Conservation (phyloP, 2,113 vertebrate species). For the Dromaius novaehollandiae region DNA sequence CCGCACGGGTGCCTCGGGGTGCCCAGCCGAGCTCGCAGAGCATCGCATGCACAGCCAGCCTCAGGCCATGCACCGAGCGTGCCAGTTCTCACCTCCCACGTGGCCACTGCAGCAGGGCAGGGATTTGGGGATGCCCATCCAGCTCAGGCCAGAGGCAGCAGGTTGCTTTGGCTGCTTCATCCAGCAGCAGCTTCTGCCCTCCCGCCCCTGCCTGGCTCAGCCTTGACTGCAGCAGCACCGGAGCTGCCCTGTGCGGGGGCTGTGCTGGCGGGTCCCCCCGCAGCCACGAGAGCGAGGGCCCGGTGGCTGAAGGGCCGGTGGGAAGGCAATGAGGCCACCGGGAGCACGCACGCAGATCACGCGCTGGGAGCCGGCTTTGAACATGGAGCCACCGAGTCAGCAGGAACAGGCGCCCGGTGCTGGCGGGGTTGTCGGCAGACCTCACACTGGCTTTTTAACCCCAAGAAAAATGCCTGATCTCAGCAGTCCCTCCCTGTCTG, state of each 20-base stretch:
- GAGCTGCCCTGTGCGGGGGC: not conserved
- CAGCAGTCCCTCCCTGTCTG: not conserved
- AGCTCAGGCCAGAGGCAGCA: not conserved
- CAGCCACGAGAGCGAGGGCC: rapidly evolving
- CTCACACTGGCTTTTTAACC: not conserved
- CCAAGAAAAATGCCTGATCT: rapidly evolving
- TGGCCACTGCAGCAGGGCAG: not conserved
- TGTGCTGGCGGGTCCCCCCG: not conserved
- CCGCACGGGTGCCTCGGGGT: not conserved
- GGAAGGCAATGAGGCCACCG: rapidly evolving
- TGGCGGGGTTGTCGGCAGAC: rapidly evolving
- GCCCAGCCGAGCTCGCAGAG: no score
- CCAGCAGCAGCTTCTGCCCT: not conserved
- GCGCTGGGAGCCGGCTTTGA: not conserved
- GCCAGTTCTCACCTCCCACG: not conserved
- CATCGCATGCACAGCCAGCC: not conserved
- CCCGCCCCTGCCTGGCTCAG: not conserved
- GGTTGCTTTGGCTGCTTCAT: not conserved
- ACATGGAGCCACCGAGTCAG: rapidly evolving
- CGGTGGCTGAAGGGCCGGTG: not conserved
- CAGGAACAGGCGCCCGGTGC: rapidly evolving
- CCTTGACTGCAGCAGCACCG: not conserved
- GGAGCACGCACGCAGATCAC: not conserved
- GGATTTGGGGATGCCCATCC: not conserved
- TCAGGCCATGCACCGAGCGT: not conserved